Conservation (phyloP, 1,140 invertebrate genomes). For the Solenopsis invicta region DNA sequence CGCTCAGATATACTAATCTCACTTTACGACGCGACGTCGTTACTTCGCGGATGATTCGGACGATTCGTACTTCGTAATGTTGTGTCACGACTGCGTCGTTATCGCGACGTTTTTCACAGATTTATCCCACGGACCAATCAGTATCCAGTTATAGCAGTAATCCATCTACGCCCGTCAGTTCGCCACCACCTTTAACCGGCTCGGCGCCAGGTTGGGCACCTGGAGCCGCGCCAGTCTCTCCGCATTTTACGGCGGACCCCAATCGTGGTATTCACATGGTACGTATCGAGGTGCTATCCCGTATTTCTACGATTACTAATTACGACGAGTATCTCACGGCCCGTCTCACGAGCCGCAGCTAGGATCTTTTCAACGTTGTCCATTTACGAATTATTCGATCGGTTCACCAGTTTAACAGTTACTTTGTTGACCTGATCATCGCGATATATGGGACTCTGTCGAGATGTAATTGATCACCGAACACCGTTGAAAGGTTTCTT, state of each 20-base stretch:
- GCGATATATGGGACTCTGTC: neutral
- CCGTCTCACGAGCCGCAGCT: neutral
- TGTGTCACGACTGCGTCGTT: neutral
- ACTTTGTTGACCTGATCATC: neutral
- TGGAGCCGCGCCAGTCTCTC: constrained; percentile 87
- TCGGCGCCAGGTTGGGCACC: constrained; percentile 87
- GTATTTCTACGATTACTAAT: constrained; percentile 31
- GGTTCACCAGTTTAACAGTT: neutral
- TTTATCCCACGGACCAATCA: constrained; percentile 95
- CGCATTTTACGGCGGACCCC: constrained; percentile 87
- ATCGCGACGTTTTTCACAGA: constrained; percentile 87
- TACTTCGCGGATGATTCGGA: neutral
- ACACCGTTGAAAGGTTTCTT: constrained; percentile 19
- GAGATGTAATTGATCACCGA: neutral
- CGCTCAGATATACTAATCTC: neutral
- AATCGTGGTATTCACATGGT: constrained; percentile 87
- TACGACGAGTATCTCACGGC: neutral
- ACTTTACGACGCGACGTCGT: neutral
- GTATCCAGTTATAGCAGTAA: constrained; percentile 97
- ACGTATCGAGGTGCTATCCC: constrained; percentile 73
- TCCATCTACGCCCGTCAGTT: constrained; percentile 95
- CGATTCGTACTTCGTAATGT: neutral
- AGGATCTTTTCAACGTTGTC: constrained; percentile 25
- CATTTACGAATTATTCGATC: neutral
- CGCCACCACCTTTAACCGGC: constrained; percentile 92